A percentile compares a stretch with the other conserved stretches of the same genome.
These are phyloP conservation scores for Triplophysa tibetana DNA, from an alignment of 2,113 vertebrate species.

Conservation along the genomic window DNA sequence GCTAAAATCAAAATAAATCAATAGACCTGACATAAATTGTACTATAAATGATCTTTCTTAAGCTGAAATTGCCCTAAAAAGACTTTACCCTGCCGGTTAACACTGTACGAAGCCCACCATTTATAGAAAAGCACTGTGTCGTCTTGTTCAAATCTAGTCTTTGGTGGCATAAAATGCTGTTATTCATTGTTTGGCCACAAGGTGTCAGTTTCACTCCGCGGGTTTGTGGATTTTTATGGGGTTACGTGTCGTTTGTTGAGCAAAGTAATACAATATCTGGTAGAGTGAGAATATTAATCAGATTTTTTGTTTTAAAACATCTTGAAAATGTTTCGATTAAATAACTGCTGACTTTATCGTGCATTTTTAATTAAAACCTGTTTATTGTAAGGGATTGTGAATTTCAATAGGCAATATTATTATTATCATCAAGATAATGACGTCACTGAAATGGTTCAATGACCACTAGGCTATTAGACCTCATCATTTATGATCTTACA, in stretches of 20 bases:
- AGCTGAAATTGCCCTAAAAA: no score
- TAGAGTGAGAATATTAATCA: neutral
- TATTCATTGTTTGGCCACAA: neutral
- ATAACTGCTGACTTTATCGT: neutral
- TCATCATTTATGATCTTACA: neutral
- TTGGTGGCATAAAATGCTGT: no score
- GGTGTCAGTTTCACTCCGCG: neutral
- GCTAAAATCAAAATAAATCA: no score
- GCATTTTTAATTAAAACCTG: no score
- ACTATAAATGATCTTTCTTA: no score
- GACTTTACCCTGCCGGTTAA: no score
- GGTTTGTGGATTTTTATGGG: no score
- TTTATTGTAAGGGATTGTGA: no score
- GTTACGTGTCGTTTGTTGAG: neutral
- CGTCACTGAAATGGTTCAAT: constrained; percentile 22
- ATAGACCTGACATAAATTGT: no score
- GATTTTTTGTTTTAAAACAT: neutral
- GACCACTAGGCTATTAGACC: neutral
- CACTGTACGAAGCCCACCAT: no score
- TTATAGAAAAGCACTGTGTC: no score
- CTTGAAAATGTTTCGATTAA: neutral
- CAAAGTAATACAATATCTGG: neutral
- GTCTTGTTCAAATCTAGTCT: no score
- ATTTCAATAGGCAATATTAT: neutral
- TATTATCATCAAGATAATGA: neutral